A percentile compares a stretch with the other conserved stretches of the same genome.
These are phyloP conservation scores for Otis tarda DNA, from an alignment of 2,113 vertebrate genomes.

Conservation along the genomic window DNA sequence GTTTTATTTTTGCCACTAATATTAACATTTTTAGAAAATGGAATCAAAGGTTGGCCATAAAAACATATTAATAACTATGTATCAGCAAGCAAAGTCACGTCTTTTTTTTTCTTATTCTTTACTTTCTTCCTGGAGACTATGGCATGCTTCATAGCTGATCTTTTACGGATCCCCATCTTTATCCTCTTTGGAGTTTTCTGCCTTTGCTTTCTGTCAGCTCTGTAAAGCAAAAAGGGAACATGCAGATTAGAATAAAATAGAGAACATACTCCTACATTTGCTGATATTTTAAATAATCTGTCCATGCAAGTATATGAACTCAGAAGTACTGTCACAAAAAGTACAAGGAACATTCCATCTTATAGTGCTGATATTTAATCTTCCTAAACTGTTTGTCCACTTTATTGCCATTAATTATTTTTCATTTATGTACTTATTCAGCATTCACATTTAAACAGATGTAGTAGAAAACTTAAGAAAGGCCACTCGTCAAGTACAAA, in stretches of 20 bases:
- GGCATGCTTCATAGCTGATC: constrained; percentile 37
- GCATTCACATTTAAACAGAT: not conserved
- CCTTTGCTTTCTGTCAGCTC: constrained; percentile 63
- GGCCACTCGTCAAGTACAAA: not conserved
- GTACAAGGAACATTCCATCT: not conserved
- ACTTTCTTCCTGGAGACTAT: constrained; percentile 44
- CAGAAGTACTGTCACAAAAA: not conserved
- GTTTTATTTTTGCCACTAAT: constrained; percentile 5
- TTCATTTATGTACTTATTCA: not conserved
- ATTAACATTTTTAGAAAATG: constrained; percentile 24
- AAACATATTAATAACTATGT: constrained; percentile 21
- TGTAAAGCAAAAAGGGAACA: constrained; percentile 65
- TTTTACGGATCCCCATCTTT: constrained; percentile 22
- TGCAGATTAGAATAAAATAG: constrained; percentile 43
- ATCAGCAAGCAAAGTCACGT: constrained; percentile 37
- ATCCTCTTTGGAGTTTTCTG: constrained; percentile 52
- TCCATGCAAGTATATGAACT: not conserved
- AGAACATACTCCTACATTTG: not conserved
- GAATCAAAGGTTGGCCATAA: constrained; percentile 27
- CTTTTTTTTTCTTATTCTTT: constrained; percentile 58
- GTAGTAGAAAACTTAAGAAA: not conserved
- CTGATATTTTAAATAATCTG: not conserved
- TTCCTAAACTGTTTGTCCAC: not conserved
- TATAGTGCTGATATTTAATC: not conserved
- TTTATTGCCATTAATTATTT: not conserved